Evolutionary conservation across 2,888 invertebrate species (phyloP), one percentile per base, ranked within the genome.

Genomic region (Sepiola atlantica): DNA sequence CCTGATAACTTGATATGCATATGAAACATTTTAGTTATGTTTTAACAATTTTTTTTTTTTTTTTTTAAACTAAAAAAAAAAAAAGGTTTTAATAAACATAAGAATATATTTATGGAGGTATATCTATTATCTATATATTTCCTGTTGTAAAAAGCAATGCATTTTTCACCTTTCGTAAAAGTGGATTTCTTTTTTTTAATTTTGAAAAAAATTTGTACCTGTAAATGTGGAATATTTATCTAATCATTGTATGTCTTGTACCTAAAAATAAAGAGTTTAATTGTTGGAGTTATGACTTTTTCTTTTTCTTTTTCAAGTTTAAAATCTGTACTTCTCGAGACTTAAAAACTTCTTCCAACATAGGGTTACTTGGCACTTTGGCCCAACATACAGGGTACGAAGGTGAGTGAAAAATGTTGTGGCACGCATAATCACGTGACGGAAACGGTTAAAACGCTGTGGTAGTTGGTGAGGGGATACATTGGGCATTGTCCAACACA

Each of bases 71-170:
- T 77, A 77, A 77, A 77, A 77, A 77, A 32, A 16, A 77, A 77
- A 77, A 77, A 77, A 32, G 16, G 16, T 16, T n/a, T n/a, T n/a
- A n/a, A 77, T 77, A 14, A 77, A 77, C n/a, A 77, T n/a, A 77
- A 61, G 10, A 77, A 77, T 77, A 77, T 77, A 77, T 77, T n/a
- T 77, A 77, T 77, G n/a, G n/a, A 77, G n/a, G n/a, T 77, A 32
- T n/a, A n/a, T n/a, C n/a, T 77, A 77, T 77, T 45, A 77, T 77
- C n/a, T 77, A 77, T 77, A 92, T 45, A 55, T 92, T 92, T 92
- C 92, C 55, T 92, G 92, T 92, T 92, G 92, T 92, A 92, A 92
- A 92, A 92, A 92, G 92, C 92, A 92, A 92, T 92, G 92, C 92
- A 92, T 92, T 92, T 92, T 92, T 92, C 54, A 92, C 92, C n/a